A percentile compares a stretch with the other conserved stretches of the same genome.
phyloP scores from a whole-genome alignment of 1,140 invertebrate species.

The Chironomus striatipennis region DNA sequence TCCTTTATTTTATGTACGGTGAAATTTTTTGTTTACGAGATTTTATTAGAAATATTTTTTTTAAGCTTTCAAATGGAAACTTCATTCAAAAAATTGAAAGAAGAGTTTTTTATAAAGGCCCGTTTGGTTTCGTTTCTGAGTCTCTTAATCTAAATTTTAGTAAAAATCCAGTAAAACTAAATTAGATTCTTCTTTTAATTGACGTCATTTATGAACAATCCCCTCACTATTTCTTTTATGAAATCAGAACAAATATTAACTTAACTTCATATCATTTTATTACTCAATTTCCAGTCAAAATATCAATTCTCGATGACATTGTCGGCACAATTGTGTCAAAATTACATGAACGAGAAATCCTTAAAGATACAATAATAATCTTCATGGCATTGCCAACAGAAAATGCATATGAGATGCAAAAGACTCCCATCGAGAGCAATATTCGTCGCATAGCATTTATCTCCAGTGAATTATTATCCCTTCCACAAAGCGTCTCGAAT shows the following conservation, averaged over 20 bases:
- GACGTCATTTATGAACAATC: neutral
- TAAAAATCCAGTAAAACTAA: too few species aligned
- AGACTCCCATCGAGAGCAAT: neutral
- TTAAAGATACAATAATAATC: neutral
- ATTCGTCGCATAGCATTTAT: neutral
- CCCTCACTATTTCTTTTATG: too few species aligned
- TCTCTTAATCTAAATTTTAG: too few species aligned
- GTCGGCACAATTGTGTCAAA: constrained; percentile 15
- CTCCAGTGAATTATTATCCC: neutral
- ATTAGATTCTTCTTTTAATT: too few species aligned
- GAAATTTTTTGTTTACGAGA: too few species aligned
- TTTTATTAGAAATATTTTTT: too few species aligned
- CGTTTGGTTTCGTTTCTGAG: too few species aligned
- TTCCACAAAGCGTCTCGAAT: neutral
- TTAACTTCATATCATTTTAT: neutral
- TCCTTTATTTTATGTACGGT: too few species aligned
- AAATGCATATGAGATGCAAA: neutral
- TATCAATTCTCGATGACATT: neutral
- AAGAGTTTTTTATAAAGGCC: too few species aligned
- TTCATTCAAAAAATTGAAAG: too few species aligned
- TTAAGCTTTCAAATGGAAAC: too few species aligned
- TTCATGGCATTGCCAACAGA: neutral
- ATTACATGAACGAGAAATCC: neutral
- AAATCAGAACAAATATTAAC: neutral
- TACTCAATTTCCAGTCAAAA: neutral